These are phyloP conservation scores for Volucella bombylans DNA, from an alignment of 2,888 invertebrate species.

Conservation along the genomic window DNA sequence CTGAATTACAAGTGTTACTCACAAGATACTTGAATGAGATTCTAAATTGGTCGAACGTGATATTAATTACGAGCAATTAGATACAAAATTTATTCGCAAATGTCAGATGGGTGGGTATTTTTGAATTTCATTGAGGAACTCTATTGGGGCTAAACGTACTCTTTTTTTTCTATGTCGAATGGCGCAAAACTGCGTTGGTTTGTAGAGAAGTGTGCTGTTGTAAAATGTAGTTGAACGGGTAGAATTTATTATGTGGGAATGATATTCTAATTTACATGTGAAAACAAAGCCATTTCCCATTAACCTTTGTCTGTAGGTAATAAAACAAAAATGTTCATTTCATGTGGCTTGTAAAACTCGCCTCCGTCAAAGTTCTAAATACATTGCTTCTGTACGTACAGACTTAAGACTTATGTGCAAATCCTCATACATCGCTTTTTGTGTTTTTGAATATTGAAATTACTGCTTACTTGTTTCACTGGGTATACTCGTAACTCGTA, in stretches of 20 bases:
- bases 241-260: constrained; percentile 39
- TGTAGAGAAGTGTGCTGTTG: not conserved
- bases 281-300: constrained; percentile 17
- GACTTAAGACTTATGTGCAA: too few relatives aligned
- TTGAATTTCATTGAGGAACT: constrained; percentile 44
- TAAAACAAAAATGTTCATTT: not conserved
- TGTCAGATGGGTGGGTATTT: constrained; percentile 6
- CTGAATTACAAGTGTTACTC: constrained; percentile 26
- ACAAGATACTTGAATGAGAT: constrained; percentile 22
- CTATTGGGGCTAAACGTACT: not conserved
- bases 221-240: not conserved
- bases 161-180: not conserved
- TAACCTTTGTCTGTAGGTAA: constrained; percentile 2
- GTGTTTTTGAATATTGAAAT: too few relatives aligned
- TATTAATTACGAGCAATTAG: constrained; percentile 60
- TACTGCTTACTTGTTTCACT: too few relatives aligned
- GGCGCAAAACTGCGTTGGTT: not conserved
- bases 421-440: too few relatives aligned
- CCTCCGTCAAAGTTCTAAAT: too few relatives aligned
- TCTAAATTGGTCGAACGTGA: constrained; percentile 53
- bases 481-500: too few relatives aligned
- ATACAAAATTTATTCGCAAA: constrained; percentile 30
- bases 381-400: too few relatives aligned
- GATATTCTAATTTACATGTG: constrained; percentile 39
- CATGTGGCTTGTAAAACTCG: too few relatives aligned